A percentile compares a stretch with the other conserved stretches of the same genome.
These are phyloP conservation scores for Porites lobata DNA, from an alignment of 92 coral and sea anemone species.

Conservation along the genomic window DNA sequence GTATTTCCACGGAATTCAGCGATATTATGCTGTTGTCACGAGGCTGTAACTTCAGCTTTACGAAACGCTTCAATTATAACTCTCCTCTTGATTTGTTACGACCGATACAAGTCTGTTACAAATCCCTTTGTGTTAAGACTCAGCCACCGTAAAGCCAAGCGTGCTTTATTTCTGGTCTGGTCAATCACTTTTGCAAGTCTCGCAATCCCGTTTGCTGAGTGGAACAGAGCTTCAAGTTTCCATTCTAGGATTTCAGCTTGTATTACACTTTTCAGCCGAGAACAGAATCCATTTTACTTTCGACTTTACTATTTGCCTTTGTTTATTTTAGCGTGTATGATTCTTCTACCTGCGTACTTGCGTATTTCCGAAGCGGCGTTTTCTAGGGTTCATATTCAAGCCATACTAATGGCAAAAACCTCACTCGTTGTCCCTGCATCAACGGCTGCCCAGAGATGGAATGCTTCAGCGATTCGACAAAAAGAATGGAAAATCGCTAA, in stretches of 20 bases:
- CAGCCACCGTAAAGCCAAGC: slow-evolving; percentile 68
- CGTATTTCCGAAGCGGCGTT: slow-evolving; percentile 85
- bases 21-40: slow-evolving; percentile 80
- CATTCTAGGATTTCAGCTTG: slow-evolving; percentile 27
- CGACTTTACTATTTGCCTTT: slow-evolving; percentile 80
- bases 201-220: slow-evolving; percentile 75
- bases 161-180: slow-evolving; percentile 70
- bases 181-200: slow-evolving; percentile 39
- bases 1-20: slow-evolving; percentile 57
- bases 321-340: slow-evolving; percentile 59
- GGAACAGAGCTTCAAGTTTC: slow-evolving; percentile 10
- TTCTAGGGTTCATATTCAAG: slow-evolving; percentile 79
- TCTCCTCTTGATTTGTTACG: slow-evolving; percentile 79
- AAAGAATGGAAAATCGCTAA: slow-evolving; percentile 88
- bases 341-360: slow-evolving; percentile 82
- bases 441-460: slow-evolving; percentile 38
- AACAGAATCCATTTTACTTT: slow-evolving; percentile 46
- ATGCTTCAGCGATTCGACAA: slow-evolving; percentile 60
- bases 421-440: slow-evolving; percentile 70
- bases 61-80: slow-evolving; percentile 86
- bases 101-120: slow-evolving; percentile 83
- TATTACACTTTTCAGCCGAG: slow-evolving; percentile 52
- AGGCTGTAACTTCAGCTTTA: slow-evolving; percentile 79
- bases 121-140: slow-evolving; percentile 78
- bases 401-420: slow-evolving; percentile 62